phyloP scores from a whole-genome alignment of 2,113 vertebrate genomes.

The Meles meles region DNA sequence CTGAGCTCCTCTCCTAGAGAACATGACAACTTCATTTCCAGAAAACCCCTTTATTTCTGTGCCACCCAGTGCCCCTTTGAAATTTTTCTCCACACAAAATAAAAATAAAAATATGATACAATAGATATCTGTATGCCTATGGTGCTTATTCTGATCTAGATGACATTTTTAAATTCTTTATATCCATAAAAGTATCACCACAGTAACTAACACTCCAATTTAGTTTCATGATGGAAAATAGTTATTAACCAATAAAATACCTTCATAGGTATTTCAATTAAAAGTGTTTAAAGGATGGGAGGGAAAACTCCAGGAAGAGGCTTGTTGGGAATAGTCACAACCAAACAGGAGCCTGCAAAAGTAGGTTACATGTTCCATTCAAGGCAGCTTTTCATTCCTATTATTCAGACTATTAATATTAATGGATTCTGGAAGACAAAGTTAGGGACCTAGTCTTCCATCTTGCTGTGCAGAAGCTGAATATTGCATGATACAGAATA shows the following conservation, averaged over 20 bases:
- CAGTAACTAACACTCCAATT: conserved; percentile 39
- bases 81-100: conserved; percentile 26
- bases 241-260: conserved; percentile 75
- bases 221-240: conserved; percentile 68
- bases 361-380: conserved; percentile 32
- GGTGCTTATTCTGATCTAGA: not conserved
- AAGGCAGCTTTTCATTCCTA: conserved; percentile 46
- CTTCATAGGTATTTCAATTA: conserved; percentile 64
- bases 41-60: not conserved
- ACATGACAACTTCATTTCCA: not conserved
- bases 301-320: conserved; percentile 68
- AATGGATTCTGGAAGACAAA: conserved; percentile 70
- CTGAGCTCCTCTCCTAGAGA: not conserved
- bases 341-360: conserved; percentile 21
- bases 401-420: conserved; percentile 81
- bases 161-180: conserved; percentile 28
- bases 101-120: not conserved
- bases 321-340: conserved; percentile 63
- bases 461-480: conserved; percentile 64
- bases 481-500: conserved; percentile 66
- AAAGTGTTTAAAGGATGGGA: conserved; percentile 72
- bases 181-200: conserved; percentile 52
- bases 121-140: not conserved
- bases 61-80: not conserved
- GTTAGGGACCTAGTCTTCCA: conserved; percentile 65